These are phyloP conservation scores for Mythimna vitellina DNA, from an alignment of 2,888 invertebrate species.

Conservation along the genomic window DNA sequence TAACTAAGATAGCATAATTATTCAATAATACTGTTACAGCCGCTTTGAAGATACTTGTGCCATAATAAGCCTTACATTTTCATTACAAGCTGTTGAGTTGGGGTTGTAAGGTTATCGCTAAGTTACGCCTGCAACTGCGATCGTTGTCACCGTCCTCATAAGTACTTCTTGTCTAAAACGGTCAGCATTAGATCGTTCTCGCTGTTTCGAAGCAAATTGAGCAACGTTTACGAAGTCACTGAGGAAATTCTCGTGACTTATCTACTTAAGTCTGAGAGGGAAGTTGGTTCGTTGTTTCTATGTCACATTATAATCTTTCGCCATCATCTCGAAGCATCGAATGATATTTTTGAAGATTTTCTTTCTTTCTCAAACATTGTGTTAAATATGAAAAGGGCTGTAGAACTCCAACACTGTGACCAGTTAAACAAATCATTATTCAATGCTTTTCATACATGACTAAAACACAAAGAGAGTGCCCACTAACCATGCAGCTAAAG, in stretches of 20 bases:
- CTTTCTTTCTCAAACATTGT: not conserved
- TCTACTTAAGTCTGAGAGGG: constrained; percentile 8
- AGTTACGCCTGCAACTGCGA: constrained; percentile 67
- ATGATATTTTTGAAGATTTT: not conserved
- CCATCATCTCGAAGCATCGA: not conserved
- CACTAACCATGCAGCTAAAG: constrained; percentile 28
- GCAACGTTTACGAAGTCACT: constrained; percentile 46
- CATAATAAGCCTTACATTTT: constrained; percentile 70
- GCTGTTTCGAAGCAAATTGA: constrained; percentile 34
- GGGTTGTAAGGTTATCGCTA: constrained; percentile 76
- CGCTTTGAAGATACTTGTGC: constrained; percentile 47
- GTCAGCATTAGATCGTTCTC: constrained; percentile 54
- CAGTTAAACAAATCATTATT: constrained; percentile 25
- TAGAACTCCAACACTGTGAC: not conserved
- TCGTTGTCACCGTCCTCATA: constrained; percentile 78
- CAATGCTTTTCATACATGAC: constrained; percentile 38
- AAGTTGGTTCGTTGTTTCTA: constrained; percentile 3
- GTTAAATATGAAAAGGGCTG: not conserved
- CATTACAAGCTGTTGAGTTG: constrained; percentile 71
- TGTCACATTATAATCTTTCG: not conserved
- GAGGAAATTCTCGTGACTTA: constrained; percentile 30
- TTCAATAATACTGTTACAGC: constrained; percentile 57
- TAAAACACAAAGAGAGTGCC: constrained; percentile 43
- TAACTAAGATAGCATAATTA: constrained; percentile 55
- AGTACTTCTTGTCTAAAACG: constrained; percentile 67